Percentiles rank a stretch among this genome's conserved stretches.
Conservation (phyloP, 2,797 vertebrate species). For the Podargus strigoides region DNA sequence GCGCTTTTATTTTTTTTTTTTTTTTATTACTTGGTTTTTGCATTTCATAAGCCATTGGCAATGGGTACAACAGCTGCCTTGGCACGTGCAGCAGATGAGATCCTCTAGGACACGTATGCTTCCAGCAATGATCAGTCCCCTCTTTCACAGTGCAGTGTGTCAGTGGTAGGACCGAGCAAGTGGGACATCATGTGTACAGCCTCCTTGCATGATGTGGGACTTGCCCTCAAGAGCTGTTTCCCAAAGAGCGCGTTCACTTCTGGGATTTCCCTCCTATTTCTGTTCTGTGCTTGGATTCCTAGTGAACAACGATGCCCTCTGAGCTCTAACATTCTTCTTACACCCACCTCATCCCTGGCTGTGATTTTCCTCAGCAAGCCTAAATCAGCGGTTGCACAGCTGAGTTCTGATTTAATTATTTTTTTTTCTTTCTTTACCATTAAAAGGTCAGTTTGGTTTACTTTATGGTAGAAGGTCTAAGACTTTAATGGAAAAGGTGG, state of each 20-base stretch:
- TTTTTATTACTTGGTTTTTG: not conserved
- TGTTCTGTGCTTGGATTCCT: not conserved
- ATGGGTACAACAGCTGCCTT: not conserved
- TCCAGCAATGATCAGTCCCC: not conserved
- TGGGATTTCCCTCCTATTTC: not conserved
- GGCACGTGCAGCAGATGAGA: not conserved
- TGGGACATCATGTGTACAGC: fast-evolving
- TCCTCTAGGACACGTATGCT: fast-evolving
- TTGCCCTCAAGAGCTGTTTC: not conserved
- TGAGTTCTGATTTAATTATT: not conserved
- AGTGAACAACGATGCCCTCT: not conserved
- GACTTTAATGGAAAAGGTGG: not conserved
- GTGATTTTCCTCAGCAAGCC: not conserved
- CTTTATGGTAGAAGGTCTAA: not conserved
- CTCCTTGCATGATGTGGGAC: not conserved
- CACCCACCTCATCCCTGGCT: not conserved
- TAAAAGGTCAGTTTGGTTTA: not conserved
- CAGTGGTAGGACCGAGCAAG: not conserved
- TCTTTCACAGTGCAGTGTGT: not conserved
- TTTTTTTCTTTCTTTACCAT: not conserved
- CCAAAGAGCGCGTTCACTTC: fast-evolving
- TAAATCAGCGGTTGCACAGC: not conserved
- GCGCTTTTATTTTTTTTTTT: not conserved
- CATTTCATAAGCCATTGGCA: not conserved
- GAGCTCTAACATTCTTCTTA: not conserved